Conservation (phyloP, 2,113 vertebrate genomes). For the Benitochromis conjunctus region DNA sequence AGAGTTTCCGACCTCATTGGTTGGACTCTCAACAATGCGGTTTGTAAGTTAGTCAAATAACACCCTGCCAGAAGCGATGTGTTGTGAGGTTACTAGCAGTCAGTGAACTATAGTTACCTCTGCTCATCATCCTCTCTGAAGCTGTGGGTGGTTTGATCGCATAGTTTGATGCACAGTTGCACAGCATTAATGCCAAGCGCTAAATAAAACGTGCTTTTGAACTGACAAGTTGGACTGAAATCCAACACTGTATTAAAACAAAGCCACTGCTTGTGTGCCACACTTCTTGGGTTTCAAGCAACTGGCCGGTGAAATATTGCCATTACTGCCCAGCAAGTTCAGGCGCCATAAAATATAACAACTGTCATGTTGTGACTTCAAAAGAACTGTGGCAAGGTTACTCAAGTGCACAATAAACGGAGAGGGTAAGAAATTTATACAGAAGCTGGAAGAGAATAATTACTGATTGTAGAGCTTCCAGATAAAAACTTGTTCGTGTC, state of each 20-base stretch:
- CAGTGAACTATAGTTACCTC: constrained; percentile 70
- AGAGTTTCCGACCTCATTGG: constrained; percentile 31
- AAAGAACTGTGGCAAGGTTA: background rate
- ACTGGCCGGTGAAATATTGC: background rate
- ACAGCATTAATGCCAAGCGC: background rate
- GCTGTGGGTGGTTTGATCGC: background rate
- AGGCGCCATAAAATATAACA: background rate
- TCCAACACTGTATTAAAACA: constrained; percentile 9
- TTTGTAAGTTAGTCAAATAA: constrained; percentile 60
- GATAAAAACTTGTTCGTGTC: background rate
- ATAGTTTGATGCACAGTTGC: background rate
- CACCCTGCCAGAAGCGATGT: constrained; percentile 42
- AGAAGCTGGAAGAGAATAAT: background rate
- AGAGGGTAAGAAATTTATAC: background rate
- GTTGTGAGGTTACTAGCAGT: constrained; percentile 62
- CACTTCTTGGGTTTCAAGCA: background rate
- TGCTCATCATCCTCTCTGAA: background rate
- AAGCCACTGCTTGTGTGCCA: constrained; percentile 32
- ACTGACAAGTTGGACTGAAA: background rate
- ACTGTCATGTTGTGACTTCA: background rate
- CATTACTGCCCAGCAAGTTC: constrained; percentile 20
- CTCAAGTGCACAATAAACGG: background rate
- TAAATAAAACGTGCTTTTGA: background rate
- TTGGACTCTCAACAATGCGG: constrained; percentile 62
- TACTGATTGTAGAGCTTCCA: background rate